Evolutionary conservation across 1,140 invertebrate species (phyloP).

Genomic region (Cecropterus lyciades): DNA sequence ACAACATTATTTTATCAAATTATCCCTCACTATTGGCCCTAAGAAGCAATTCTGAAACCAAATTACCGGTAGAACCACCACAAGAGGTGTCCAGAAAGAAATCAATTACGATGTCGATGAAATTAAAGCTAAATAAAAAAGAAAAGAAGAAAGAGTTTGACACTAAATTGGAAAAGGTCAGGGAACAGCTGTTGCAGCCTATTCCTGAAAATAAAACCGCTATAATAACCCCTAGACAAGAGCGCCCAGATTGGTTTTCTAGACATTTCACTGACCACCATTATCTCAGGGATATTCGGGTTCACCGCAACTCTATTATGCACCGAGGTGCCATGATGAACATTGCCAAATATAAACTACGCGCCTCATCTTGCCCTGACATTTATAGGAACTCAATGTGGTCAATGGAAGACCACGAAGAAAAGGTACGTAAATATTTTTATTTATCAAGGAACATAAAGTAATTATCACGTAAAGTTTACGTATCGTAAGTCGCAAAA

Average conservation of each 20-base stretch:
- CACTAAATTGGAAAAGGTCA: slow-evolving; percentile 65
- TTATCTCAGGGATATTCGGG: slow-evolving; percentile 89
- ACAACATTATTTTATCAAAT: slow-evolving; percentile 89
- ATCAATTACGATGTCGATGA: slow-evolving; percentile 86
- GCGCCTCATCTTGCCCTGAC: slow-evolving; percentile 95
- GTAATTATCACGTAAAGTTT: background rate
- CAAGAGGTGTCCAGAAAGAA: slow-evolving; percentile 72
- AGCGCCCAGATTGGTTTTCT: slow-evolving; percentile 82
- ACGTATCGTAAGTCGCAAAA: no score
- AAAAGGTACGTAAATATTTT: slow-evolving; percentile 83
- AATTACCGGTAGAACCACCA: slow-evolving; percentile 79
- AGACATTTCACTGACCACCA: slow-evolving; percentile 86
- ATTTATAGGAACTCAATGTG: slow-evolving; percentile 96
- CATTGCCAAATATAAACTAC: slow-evolving; percentile 91
- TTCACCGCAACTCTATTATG: slow-evolving; percentile 92
- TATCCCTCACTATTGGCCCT: slow-evolving; percentile 88
- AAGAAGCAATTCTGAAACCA: slow-evolving; percentile 87
- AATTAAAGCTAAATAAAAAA: slow-evolving; percentile 83
- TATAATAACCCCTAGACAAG: slow-evolving; percentile 51
- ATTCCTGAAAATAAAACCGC: slow-evolving; percentile 74
- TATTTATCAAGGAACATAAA: background rate
- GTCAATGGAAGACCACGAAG: slow-evolving; percentile 90
- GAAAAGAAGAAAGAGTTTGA: slow-evolving; percentile 74
- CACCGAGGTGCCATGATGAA: slow-evolving; percentile 94
- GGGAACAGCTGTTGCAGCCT: slow-evolving; percentile 67